Percentiles rank a stretch among this genome's conserved stretches.
phyloP scores from a whole-genome alignment of 2,797 vertebrate species.

The Etheostoma nigrum region DNA sequence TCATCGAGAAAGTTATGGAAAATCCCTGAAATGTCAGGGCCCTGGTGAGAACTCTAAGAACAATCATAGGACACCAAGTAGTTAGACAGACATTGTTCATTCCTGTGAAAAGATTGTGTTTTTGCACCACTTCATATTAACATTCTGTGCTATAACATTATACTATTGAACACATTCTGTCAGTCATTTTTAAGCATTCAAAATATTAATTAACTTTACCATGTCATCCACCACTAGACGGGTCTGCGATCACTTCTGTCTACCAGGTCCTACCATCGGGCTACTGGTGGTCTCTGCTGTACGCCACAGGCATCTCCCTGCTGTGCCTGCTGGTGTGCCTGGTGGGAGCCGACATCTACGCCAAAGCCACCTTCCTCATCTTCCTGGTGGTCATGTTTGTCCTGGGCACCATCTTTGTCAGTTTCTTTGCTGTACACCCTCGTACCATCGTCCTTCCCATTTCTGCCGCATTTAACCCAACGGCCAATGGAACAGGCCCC shows the following conservation, averaged over 20 bases:
- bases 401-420: constrained; percentile 88
- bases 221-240: constrained; percentile 49
- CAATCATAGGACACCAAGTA: neutral
- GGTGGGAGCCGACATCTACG: constrained; percentile 91
- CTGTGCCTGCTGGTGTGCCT: constrained; percentile 92
- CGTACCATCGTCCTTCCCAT: constrained; percentile 70
- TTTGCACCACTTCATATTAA: no score
- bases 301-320: constrained; percentile 84
- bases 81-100: constrained; percentile 2
- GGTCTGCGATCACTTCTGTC: neutral
- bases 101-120: constrained; percentile 3
- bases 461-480: neutral
- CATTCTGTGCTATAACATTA: neutral
- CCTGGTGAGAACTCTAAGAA: neutral
- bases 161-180: neutral
- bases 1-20: neutral
- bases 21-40: neutral
- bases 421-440: constrained; percentile 87
- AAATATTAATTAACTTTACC: no score
- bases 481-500: constrained; percentile 58
- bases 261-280: constrained; percentile 85
- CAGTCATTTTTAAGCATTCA: neutral
- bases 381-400: constrained; percentile 90
- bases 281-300: constrained; percentile 93
- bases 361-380: constrained; percentile 93